Evolutionary conservation across 1,140 invertebrate species (phyloP).

Genomic region (Orius laevigatus): DNA sequence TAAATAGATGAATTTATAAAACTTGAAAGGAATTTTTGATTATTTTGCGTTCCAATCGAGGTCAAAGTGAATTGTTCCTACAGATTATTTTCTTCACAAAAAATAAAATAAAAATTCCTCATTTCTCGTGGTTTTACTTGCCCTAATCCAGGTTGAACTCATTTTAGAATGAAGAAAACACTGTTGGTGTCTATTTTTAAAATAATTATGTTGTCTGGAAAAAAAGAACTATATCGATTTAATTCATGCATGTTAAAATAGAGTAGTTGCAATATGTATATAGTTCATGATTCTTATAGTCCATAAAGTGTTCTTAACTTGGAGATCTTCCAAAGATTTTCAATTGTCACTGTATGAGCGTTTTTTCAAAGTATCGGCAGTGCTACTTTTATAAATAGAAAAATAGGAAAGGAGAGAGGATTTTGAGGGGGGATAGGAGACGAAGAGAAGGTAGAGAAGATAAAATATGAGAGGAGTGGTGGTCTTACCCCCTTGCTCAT

Average conservation of each 20-base stretch:
- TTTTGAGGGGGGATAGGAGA: slow-evolving; percentile 13
- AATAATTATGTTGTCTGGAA: too few relatives aligned
- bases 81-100: too few relatives aligned
- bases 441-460: slow-evolving; percentile 19
- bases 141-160: too few relatives aligned
- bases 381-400: neutral
- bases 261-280: neutral
- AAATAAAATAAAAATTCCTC: too few relatives aligned
- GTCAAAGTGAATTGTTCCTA: too few relatives aligned
- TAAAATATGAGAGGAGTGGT: slow-evolving; percentile 12
- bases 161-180: too few relatives aligned
- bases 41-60: too few relatives aligned
- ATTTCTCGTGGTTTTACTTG: too few relatives aligned
- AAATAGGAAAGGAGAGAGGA: slow-evolving; percentile 14
- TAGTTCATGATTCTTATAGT: neutral
- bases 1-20: too few relatives aligned
- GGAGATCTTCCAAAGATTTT: neutral
- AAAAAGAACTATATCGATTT: neutral
- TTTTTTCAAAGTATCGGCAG: slow-evolving; percentile 4
- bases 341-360: slow-evolving; percentile 1
- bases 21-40: too few relatives aligned
- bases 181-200: too few relatives aligned
- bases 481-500: slow-evolving; percentile 86
- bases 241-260: neutral
- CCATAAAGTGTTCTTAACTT: neutral